phyloP scores from a whole-genome alignment of 1,140 invertebrate species.

The Leptopilina clavipes region DNA sequence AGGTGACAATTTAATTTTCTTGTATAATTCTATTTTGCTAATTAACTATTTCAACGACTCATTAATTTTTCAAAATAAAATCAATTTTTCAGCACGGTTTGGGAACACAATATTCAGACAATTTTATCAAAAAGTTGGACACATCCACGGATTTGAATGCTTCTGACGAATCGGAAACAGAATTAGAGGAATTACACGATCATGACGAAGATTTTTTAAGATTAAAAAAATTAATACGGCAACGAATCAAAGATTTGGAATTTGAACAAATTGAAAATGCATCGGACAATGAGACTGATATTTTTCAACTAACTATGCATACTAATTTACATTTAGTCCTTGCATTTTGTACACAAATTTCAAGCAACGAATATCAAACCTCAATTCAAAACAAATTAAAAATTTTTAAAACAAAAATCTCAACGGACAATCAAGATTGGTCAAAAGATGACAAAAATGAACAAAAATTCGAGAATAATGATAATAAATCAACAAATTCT shows the following conservation, averaged over 20 bases:
- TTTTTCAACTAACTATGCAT: slow-evolving; percentile 60
- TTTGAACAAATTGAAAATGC: background rate
- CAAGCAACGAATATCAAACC: slow-evolving; percentile 49
- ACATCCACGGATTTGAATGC: slow-evolving; percentile 56
- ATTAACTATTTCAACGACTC: background rate
- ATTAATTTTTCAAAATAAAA: background rate
- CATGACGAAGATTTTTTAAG: background rate
- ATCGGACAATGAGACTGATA: background rate
- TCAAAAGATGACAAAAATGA: background rate
- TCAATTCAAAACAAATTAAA: slow-evolving; percentile 46
- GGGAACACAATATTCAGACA: slow-evolving; percentile 59
- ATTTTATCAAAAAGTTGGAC: slow-evolving; percentile 58
- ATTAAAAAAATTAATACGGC: slow-evolving; percentile 1
- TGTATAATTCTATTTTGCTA: too few relatives aligned
- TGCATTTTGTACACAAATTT: slow-evolving; percentile 57
- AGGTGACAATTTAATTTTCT: slow-evolving; percentile 53
- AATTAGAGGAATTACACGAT: background rate
- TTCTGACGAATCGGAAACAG: slow-evolving; percentile 33
- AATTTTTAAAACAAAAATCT: background rate
- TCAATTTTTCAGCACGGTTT: slow-evolving; percentile 57
- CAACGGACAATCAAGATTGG: background rate
- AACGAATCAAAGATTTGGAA: background rate
- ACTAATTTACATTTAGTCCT: slow-evolving; percentile 61
- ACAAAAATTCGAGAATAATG: slow-evolving; percentile 25
- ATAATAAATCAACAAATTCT: background rate